Conservation (phyloP, 2,797 vertebrate species). For the Pseudomugil gertrudae region DNA sequence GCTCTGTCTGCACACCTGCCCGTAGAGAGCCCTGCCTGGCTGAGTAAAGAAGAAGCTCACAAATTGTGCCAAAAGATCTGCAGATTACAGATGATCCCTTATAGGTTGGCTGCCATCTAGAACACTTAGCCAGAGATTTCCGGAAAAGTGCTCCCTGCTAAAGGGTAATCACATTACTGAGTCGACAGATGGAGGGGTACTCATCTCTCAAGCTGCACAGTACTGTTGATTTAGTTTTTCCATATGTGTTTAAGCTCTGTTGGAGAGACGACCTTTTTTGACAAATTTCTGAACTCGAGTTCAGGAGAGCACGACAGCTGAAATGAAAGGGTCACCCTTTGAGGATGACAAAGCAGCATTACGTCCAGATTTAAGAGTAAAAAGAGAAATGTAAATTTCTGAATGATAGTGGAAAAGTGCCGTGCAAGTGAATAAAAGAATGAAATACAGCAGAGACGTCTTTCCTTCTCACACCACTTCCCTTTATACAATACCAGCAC, state of each 20-base stretch:
- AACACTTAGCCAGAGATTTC: constrained; percentile 69
- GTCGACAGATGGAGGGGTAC: constrained; percentile 67
- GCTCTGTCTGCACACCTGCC: constrained; percentile 55
- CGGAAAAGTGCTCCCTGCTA: constrained; percentile 49
- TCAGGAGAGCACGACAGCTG: constrained; percentile 24
- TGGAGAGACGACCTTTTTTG: constrained; percentile 17
- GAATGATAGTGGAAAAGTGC: constrained; percentile 24
- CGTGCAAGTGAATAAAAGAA: constrained; percentile 24
- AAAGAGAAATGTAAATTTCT: constrained; percentile 33
- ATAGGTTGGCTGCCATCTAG: constrained; percentile 64
- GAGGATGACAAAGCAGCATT: constrained; percentile 30
- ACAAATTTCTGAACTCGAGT: constrained; percentile 38
- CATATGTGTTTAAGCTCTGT: constrained; percentile 31
- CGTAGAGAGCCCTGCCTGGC: constrained; percentile 36
- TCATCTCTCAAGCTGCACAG: constrained; percentile 53
- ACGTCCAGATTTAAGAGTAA: constrained; percentile 14
- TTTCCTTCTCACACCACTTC: constrained; percentile 41
- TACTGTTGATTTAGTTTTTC: constrained; percentile 40
- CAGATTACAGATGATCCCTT: constrained; percentile 66
- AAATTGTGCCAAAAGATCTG: constrained; percentile 50
- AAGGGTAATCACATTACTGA: constrained; percentile 75
- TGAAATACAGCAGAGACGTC: constrained; percentile 25
- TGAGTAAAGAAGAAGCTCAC: constrained; percentile 55
- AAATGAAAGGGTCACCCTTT: constrained; percentile 25
- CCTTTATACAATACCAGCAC: constrained; percentile 28